These are phyloP conservation scores for Caenorhabditis sulstoni DNA, from an alignment of 2,888 invertebrate species.

Conservation along the genomic window DNA sequence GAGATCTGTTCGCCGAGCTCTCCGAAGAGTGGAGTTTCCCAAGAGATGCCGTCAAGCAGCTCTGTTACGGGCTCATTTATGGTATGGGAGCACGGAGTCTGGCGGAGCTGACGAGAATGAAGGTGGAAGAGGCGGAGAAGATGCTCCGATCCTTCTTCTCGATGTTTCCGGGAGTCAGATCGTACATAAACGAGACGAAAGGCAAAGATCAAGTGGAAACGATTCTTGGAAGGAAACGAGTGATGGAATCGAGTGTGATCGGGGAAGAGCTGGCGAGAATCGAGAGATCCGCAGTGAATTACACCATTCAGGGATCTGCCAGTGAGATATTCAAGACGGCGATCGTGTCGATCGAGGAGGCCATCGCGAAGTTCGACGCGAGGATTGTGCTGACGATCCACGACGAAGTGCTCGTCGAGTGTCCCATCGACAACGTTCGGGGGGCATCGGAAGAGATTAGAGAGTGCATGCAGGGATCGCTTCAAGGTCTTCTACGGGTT, in stretches of 20 bases:
- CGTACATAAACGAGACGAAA: slow-evolving; percentile 84
- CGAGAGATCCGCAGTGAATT: slow-evolving; percentile 96
- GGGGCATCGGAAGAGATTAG: slow-evolving; percentile 71
- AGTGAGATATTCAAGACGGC: slow-evolving; percentile 95
- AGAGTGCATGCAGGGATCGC: slow-evolving; percentile 59
- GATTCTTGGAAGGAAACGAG: slow-evolving; percentile 81
- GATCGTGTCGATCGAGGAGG: slow-evolving; percentile 87
- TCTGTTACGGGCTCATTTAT: slow-evolving; percentile 86
- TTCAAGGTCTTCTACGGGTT: slow-evolving; percentile 57
- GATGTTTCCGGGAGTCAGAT: slow-evolving; percentile 87
- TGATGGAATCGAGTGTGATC: slow-evolving; percentile 13
- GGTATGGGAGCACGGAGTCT: slow-evolving; percentile 90
- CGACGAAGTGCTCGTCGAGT: slow-evolving; percentile 96
- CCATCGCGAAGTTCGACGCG: slow-evolving; percentile 81
- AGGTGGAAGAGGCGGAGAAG: slow-evolving; percentile 87
- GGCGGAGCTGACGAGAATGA: slow-evolving; percentile 88
- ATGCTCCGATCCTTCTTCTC: slow-evolving; percentile 86
- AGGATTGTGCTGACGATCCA: slow-evolving; percentile 91
- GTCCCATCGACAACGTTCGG: slow-evolving; percentile 83
- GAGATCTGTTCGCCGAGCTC: slow-evolving; percentile 63
- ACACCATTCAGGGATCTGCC: slow-evolving; percentile 92
- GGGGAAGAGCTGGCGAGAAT: slow-evolving; percentile 86
- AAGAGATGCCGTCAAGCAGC: slow-evolving; percentile 83
- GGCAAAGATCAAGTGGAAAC: slow-evolving; percentile 90
- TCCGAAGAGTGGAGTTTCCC: slow-evolving; percentile 82